Conservation (phyloP, 2,113 vertebrate species). For the Psilopsiagon aurifrons region DNA sequence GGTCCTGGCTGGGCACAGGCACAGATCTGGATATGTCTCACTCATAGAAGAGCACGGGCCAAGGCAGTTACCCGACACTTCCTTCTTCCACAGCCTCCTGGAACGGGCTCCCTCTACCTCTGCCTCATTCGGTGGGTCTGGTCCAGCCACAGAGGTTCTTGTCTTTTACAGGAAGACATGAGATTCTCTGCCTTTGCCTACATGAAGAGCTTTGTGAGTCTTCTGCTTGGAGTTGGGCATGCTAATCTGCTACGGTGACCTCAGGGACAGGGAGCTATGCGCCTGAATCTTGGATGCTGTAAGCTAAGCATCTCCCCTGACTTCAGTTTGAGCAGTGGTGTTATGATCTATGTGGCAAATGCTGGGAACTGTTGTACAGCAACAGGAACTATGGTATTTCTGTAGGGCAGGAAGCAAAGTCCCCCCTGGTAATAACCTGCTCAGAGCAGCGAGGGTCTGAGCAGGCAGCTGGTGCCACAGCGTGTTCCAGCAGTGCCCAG, state of each 20-base stretch:
- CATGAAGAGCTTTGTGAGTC: neutral
- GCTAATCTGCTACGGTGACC: neutral
- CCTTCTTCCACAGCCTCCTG: neutral
- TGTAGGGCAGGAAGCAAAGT: neutral
- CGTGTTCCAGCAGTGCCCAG: neutral
- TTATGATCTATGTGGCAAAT: neutral
- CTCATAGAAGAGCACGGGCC: neutral
- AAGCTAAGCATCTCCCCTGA: neutral
- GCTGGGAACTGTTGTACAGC: neutral
- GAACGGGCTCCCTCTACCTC: neutral
- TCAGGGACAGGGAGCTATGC: neutral
- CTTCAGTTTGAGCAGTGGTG: neutral
- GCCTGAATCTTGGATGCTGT: neutral
- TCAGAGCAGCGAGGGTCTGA: neutral
- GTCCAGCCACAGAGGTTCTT: neutral
- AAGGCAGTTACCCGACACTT: neutral
- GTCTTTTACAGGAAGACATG: neutral
- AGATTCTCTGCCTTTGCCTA: neutral
- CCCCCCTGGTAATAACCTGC: neutral
- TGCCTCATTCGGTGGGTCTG: neutral
- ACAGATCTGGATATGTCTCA: neutral
- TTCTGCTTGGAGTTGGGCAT: neutral
- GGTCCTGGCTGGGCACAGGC: neutral
- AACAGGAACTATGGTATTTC: neutral
- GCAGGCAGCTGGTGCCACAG: neutral